Percentiles rank a stretch among this genome's conserved stretches.
These are phyloP conservation scores for Abrostola tripartita DNA, from an alignment of 2,888 invertebrate species.

Conservation along the genomic window DNA sequence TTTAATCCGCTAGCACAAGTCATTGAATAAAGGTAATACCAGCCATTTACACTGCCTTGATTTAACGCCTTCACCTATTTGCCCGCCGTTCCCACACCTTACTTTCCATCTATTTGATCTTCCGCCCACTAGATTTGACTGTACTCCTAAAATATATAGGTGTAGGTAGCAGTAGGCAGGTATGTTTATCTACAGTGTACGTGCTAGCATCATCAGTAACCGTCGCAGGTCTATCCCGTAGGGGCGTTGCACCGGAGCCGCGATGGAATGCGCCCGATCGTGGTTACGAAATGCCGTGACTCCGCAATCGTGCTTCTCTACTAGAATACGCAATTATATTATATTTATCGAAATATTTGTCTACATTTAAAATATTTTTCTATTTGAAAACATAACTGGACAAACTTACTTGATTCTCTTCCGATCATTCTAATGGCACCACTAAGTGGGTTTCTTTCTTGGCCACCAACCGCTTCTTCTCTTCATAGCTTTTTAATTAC, in stretches of 20 bases:
- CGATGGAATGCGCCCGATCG: conserved; percentile 84
- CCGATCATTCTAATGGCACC: conserved; percentile 54
- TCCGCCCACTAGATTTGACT: conserved; percentile 52
- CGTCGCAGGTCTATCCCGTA: conserved; percentile 74
- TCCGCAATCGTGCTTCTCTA: conserved; percentile 73
- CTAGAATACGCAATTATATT: conserved; percentile 73
- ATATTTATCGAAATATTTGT: conserved; percentile 60
- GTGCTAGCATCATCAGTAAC: conserved; percentile 69
- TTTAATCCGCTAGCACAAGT: conserved; percentile 9
- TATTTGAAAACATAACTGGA: conserved; percentile 6
- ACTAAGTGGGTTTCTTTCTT: conserved; percentile 70
- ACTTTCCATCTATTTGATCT: conserved; percentile 42
- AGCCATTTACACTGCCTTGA: conserved; percentile 55
- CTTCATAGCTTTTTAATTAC: conserved; percentile 85
- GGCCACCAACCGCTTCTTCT: conserved; percentile 57
- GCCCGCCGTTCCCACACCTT: conserved; percentile 61
- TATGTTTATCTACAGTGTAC: conserved; percentile 52
- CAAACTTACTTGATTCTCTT: conserved; percentile 22
- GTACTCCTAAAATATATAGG: conserved; percentile 22
- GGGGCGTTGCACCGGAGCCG: conserved; percentile 81
- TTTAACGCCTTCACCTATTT: conserved; percentile 65
- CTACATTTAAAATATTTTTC: conserved; percentile 33
- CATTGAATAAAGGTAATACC: conserved; percentile 31
- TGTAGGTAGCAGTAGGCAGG: conserved; percentile 56
- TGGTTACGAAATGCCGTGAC: conserved; percentile 85